phyloP scores from a whole-genome alignment of 2,113 vertebrate genomes.

The Lutjanus erythropterus region DNA sequence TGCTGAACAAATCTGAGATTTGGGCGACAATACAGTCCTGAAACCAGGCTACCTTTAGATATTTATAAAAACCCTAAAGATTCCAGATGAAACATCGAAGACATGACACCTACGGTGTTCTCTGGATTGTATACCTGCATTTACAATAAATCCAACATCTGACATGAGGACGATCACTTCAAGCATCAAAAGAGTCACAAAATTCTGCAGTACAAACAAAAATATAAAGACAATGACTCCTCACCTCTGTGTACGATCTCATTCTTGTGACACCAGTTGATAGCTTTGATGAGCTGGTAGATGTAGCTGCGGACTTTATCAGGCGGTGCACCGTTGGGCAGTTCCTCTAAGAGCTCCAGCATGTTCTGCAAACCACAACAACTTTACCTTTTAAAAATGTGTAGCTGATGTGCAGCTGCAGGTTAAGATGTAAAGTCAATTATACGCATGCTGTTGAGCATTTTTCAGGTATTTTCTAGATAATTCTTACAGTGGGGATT shows the following conservation, averaged over 20 bases:
- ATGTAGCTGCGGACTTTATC: slow-evolving; percentile 99
- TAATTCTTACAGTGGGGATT: slow-evolving; percentile 7
- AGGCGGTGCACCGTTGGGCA: slow-evolving; percentile 95
- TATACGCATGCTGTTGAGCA: neutral
- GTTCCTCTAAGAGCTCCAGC: slow-evolving; percentile 98
- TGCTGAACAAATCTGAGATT: too few species aligned
- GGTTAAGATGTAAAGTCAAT: neutral
- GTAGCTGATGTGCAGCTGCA: neutral
- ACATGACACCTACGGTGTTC: neutral
- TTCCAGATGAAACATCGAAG: too few species aligned
- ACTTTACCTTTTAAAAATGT: neutral
- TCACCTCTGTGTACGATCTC: slow-evolving; percentile 99
- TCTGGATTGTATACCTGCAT: neutral
- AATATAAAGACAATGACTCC: slow-evolving; percentile 4
- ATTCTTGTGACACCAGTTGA: slow-evolving; percentile 99
- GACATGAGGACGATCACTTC: neutral
- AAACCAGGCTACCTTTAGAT: too few species aligned
- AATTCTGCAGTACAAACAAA: neutral
- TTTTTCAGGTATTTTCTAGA: neutral
- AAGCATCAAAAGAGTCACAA: neutral
- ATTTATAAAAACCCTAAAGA: too few species aligned
- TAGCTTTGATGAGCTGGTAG: slow-evolving; percentile 98
- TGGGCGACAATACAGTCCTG: too few species aligned
- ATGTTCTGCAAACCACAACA: slow-evolving; percentile 90
- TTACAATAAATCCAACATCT: neutral